Evolutionary conservation across 2,113 vertebrate genomes (phyloP).

Genomic region (Xerus inauris): DNA sequence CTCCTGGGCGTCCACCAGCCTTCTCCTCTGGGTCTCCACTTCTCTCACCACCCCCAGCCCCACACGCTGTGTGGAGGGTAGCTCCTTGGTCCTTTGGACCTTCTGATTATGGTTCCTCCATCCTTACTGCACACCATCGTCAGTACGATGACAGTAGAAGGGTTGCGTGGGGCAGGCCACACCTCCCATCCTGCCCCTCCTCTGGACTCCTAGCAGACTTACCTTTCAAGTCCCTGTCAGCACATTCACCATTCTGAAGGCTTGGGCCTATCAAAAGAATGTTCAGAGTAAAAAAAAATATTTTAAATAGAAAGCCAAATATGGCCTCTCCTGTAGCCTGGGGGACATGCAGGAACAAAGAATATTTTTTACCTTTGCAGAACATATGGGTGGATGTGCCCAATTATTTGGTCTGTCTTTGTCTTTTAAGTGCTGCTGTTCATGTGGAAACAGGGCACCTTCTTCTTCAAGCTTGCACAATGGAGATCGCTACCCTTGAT

Average conservation of each 20-base stretch:
- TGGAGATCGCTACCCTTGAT: not conserved
- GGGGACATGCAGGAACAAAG: not conserved
- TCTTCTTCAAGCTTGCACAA: not conserved
- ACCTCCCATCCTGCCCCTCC: not conserved
- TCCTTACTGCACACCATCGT: not conserved
- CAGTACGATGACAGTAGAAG: not conserved
- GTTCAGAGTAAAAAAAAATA: not conserved
- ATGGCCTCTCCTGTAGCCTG: not conserved
- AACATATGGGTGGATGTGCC: not conserved
- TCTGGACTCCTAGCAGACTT: not conserved
- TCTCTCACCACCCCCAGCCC: not conserved
- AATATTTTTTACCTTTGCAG: not conserved
- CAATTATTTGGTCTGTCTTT: constrained; percentile 26
- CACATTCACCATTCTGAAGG: not conserved
- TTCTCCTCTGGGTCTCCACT: not conserved
- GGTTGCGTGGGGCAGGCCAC: not conserved
- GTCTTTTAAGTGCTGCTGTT: not conserved
- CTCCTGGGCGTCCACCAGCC: not conserved
- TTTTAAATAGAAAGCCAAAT: constrained; percentile 39
- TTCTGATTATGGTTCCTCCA: not conserved
- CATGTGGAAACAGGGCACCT: not conserved
- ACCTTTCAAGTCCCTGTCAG: not conserved
- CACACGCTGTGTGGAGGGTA: not conserved
- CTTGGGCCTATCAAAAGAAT: not conserved
- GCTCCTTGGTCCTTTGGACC: not conserved